Conservation (phyloP, 2,888 invertebrate genomes). For the Tenodera sinensis region DNA sequence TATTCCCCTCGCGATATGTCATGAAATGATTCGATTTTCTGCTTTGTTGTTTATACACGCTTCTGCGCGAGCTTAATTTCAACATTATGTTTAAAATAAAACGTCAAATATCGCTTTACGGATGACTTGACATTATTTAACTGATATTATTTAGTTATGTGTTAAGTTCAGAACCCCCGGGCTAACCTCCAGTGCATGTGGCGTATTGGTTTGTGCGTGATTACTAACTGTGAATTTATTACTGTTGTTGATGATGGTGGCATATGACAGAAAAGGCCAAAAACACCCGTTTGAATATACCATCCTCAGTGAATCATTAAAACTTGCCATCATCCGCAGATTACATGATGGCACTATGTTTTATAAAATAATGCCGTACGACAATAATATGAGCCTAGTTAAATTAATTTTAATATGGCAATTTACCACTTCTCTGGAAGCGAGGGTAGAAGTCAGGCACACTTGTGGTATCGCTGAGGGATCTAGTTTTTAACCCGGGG, state of each 20-base stretch:
- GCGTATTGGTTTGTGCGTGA: neutral
- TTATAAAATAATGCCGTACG: neutral
- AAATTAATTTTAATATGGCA: neutral
- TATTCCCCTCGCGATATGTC: no score
- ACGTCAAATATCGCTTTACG: neutral
- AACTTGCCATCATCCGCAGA: neutral
- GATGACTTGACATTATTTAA: neutral
- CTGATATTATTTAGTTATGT: neutral
- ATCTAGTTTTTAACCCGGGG: no score
- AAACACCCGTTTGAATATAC: neutral
- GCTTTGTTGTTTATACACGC: neutral
- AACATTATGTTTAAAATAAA: neutral
- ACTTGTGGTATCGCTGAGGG: neutral
- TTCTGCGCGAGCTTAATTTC: neutral
- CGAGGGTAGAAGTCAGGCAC: neutral
- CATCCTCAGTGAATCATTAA: neutral
- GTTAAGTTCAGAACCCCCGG: neutral
- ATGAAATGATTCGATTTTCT: no score
- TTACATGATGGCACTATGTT: neutral
- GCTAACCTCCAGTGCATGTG: neutral
- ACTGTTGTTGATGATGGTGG: neutral
- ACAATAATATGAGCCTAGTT: neutral
- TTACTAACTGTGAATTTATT: neutral
- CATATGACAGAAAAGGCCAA: neutral
- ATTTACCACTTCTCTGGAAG: neutral